These are phyloP conservation scores for Timema cristinae DNA, from an alignment of 2,888 invertebrate genomes.

Conservation along the genomic window DNA sequence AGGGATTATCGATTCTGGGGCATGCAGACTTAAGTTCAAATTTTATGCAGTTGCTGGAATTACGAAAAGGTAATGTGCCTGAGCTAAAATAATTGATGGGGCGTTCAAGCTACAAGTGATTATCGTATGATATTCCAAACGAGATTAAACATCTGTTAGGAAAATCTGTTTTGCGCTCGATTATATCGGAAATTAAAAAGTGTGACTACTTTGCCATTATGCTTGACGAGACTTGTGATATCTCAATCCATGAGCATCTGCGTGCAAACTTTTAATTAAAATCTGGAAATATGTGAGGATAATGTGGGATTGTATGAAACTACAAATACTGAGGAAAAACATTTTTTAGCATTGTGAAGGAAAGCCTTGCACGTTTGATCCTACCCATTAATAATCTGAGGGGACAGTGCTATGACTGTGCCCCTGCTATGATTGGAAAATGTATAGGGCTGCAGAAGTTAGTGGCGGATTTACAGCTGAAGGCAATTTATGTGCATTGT, in stretches of 20 bases:
- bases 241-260: constrained; percentile 10
- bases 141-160: constrained; percentile 1
- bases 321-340: constrained; percentile 2
- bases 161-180: background rate
- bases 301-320: constrained; percentile 14
- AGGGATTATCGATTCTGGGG: background rate
- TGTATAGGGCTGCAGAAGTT: background rate
- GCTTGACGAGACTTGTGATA: constrained; percentile 16
- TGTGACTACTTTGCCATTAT: constrained; percentile 5
- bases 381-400: background rate
- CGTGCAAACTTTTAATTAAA: constrained; percentile 1
- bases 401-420: background rate
- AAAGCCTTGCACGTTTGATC: background rate
- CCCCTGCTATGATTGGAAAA: background rate
- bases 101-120: background rate
- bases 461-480: background rate
- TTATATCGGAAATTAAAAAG: background rate
- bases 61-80: background rate
- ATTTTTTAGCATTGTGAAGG: background rate
- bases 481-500: constrained; percentile 5
- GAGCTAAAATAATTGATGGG: constrained; percentile 7
- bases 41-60: constrained; percentile 5
- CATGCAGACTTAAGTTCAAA: constrained; percentile 8
- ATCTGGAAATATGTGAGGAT: constrained; percentile 6
- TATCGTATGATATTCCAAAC: constrained; percentile 7